Percentiles rank a stretch among this genome's conserved stretches.
Conservation (phyloP, 1,140 invertebrate species). For the Aphidius ervi region DNA sequence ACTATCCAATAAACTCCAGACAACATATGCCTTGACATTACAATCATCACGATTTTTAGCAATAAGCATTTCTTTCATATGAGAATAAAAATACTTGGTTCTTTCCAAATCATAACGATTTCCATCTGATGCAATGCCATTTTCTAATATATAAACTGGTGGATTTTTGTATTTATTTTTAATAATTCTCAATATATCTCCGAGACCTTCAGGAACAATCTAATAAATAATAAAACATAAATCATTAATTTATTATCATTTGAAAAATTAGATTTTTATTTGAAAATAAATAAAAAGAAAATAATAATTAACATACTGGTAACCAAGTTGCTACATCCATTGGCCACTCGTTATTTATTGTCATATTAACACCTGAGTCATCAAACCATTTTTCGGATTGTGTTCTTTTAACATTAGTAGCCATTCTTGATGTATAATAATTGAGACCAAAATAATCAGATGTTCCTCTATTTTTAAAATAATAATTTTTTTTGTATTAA, state of each 20-base stretch:
- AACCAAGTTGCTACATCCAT: neutral
- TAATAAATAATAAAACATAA: slow-evolving; percentile 8
- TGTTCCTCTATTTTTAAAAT: neutral
- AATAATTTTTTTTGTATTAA: no score
- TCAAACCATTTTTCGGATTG: slow-evolving; percentile 10
- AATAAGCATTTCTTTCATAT: slow-evolving; percentile 4
- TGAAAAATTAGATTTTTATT: no score
- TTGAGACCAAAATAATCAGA: slow-evolving; percentile 51
- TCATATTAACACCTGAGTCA: slow-evolving; percentile 31
- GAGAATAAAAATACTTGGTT: slow-evolving; percentile 50
- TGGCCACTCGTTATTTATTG: neutral
- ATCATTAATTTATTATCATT: no score
- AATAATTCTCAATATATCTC: slow-evolving; percentile 66
- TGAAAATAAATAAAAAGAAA: no score
- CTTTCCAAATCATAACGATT: slow-evolving; percentile 56
- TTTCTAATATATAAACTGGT: slow-evolving; percentile 70
- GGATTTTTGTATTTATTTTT: slow-evolving; percentile 64
- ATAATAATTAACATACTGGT: no score
- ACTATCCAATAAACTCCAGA: slow-evolving; percentile 3
- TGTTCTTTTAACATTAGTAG: slow-evolving; percentile 31
- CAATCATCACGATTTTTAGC: slow-evolving; percentile 22
- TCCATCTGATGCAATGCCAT: slow-evolving; percentile 60
- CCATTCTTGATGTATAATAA: slow-evolving; percentile 53
- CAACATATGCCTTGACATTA: neutral
- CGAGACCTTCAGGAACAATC: slow-evolving; percentile 63